A percentile compares a stretch with the other conserved stretches of the same genome.
Conservation (phyloP, 2,113 vertebrate species). For the Equus przewalskii region DNA sequence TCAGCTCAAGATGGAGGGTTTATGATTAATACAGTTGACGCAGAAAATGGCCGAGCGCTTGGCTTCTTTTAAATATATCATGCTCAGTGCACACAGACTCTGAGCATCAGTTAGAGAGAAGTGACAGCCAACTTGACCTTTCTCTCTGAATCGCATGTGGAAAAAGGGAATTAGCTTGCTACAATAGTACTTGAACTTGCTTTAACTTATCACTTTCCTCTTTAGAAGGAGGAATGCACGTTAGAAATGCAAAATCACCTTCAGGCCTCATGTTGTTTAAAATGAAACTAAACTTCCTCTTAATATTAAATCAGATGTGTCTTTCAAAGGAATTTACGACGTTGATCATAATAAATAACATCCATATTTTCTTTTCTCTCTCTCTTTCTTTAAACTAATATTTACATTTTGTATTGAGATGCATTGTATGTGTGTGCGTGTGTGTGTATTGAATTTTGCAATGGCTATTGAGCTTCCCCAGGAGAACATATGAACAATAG, state of each 20-base stretch:
- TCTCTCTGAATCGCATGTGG: conserved; percentile 79
- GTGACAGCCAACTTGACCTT: conserved; percentile 90
- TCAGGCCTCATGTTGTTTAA: conserved; percentile 60
- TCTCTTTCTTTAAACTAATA: conserved; percentile 62
- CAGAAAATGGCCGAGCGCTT: conserved; percentile 88
- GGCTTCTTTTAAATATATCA: conserved; percentile 86
- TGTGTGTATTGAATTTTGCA: conserved; percentile 73
- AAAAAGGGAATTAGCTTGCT: conserved; percentile 84
- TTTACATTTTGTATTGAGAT: conserved; percentile 74
- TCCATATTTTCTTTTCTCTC: conserved; percentile 59
- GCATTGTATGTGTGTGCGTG: background rate
- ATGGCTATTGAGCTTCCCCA: conserved; percentile 53
- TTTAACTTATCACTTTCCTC: conserved; percentile 79
- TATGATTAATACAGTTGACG: conserved; percentile 85
- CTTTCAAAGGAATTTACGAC: conserved; percentile 73
- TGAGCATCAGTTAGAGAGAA: conserved; percentile 87
- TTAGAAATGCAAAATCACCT: conserved; percentile 81
- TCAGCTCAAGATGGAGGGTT: conserved; percentile 88
- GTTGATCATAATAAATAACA: conserved; percentile 76
- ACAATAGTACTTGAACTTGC: conserved; percentile 76
- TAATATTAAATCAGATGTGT: conserved; percentile 37
- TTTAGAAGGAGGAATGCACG: conserved; percentile 71
- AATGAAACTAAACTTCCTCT: conserved; percentile 73
- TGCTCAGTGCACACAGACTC: conserved; percentile 84
- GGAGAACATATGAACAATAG: conserved; percentile 78